A percentile compares a stretch with the other conserved stretches of the same genome.
Evolutionary conservation across 2,113 vertebrate genomes (phyloP).

Genomic region (Acinonyx jubatus): DNA sequence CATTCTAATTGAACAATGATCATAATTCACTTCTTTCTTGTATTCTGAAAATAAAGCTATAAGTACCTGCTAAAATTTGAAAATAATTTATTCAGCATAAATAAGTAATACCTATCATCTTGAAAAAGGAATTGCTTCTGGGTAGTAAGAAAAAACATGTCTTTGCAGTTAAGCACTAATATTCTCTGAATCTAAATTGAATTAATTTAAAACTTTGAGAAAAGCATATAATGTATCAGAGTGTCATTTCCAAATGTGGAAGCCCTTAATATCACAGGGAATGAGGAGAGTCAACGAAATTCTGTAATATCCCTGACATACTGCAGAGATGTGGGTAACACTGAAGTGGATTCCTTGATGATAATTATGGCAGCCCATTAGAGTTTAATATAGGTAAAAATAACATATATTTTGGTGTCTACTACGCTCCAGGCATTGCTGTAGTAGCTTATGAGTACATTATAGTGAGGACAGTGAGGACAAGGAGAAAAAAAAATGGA

Average conservation of each 20-base stretch:
- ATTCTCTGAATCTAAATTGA: constrained; percentile 42
- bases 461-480: not conserved
- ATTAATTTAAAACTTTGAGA: constrained; percentile 57
- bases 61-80: constrained; percentile 54
- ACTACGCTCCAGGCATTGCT: not conserved
- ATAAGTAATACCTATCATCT: constrained; percentile 60
- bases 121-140: constrained; percentile 58
- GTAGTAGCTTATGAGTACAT: not conserved
- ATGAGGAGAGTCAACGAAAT: constrained; percentile 32
- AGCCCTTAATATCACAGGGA: constrained; percentile 23
- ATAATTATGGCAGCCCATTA: not conserved
- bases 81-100: constrained; percentile 63
- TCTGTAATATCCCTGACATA: not conserved
- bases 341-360: not conserved
- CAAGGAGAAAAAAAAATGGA: not conserved
- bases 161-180: constrained; percentile 35
- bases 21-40: constrained; percentile 36
- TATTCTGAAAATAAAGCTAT: constrained; percentile 58
- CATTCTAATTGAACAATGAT: constrained; percentile 50
- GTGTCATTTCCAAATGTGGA: constrained; percentile 56
- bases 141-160: constrained; percentile 36
- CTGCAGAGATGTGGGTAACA: not conserved
- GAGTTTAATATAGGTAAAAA: not conserved
- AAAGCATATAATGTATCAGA: constrained; percentile 49
- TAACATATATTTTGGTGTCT: not conserved